Conservation (phyloP, 2,797 vertebrate genomes). For the Danio choprae region DNA sequence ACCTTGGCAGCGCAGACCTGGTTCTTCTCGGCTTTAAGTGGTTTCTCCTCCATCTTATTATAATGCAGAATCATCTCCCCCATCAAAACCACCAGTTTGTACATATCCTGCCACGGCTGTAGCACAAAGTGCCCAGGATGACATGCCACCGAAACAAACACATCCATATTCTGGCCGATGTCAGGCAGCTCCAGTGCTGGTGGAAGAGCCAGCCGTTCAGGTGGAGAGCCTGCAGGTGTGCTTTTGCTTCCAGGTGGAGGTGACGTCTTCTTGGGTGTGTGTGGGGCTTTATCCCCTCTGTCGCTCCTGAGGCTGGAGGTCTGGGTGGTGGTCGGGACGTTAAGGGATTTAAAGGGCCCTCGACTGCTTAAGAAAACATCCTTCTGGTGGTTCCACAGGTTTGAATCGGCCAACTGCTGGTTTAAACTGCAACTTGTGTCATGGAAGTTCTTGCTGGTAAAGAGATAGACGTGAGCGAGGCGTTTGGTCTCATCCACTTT, state of each 20-base stretch:
- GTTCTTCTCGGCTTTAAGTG: constrained; percentile 82
- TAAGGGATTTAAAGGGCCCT: constrained; percentile 68
- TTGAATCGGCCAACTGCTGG: constrained; percentile 85
- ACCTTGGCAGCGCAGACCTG: constrained; percentile 94
- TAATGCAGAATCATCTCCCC: constrained; percentile 96
- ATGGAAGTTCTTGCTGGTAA: constrained; percentile 87
- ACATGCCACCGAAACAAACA: constrained; percentile 94
- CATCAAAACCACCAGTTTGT: constrained; percentile 93
- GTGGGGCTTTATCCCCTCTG: constrained; percentile 57
- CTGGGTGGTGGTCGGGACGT: constrained; percentile 13
- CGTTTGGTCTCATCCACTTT: constrained; percentile 84
- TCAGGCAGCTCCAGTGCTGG: constrained; percentile 83
- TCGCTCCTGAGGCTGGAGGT: constrained; percentile 52
- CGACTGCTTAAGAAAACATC: constrained; percentile 84
- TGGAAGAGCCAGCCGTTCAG: constrained; percentile 74
- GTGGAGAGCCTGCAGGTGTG: constrained; percentile 62
- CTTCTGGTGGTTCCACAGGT: constrained; percentile 91
- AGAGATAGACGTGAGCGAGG: constrained; percentile 86
- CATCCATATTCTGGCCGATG: constrained; percentile 88
- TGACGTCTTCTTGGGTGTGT: constrained; percentile 47
- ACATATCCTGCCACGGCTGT: constrained; percentile 95
- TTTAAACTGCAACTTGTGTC: constrained; percentile 86
- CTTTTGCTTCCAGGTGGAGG: constrained; percentile 44
- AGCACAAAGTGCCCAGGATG: constrained; percentile 97
- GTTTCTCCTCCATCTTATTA: constrained; percentile 85